Conservation (phyloP, 2,888 invertebrate species). For the Reticulitermes lucifugus region DNA sequence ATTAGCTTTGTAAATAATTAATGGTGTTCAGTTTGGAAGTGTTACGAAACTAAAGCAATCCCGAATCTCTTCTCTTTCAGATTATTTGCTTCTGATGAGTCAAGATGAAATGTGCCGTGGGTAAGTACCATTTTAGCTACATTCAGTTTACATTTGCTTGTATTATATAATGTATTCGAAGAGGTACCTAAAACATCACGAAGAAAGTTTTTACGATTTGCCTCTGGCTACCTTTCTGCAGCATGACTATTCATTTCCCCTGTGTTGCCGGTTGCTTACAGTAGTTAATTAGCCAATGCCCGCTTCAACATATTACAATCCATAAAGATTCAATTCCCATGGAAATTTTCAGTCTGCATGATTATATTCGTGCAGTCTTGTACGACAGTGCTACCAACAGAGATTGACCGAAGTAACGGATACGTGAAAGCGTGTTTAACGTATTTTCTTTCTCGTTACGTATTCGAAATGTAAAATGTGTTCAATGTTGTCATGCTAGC, state of each 20-base stretch:
- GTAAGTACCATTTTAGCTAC: not conserved
- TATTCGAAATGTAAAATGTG: no score
- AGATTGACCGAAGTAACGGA: no score
- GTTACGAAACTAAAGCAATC: no score
- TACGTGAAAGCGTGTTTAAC: no score
- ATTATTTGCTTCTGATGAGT: not conserved
- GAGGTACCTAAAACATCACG: not conserved
- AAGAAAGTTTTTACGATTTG: not conserved
- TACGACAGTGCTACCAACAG: no score
- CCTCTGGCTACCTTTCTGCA: not conserved
- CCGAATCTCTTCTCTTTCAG: not conserved
- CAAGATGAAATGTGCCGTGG: not conserved
- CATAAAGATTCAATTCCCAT: not conserved
- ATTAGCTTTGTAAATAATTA: no score
- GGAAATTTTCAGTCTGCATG: not conserved
- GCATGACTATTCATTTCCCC: not conserved
- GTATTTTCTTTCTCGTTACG: no score
- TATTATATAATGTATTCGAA: not conserved
- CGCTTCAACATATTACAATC: not conserved
- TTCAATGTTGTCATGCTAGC: no score
- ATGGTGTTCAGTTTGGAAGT: no score
- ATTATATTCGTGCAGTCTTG: no score
- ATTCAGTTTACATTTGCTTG: not conserved
- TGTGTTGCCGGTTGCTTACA: not conserved
- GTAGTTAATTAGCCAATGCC: not conserved